Evolutionary conservation across 2,888 invertebrate species (phyloP).

Genomic region (Parapristionchus giblindavisi): DNA sequence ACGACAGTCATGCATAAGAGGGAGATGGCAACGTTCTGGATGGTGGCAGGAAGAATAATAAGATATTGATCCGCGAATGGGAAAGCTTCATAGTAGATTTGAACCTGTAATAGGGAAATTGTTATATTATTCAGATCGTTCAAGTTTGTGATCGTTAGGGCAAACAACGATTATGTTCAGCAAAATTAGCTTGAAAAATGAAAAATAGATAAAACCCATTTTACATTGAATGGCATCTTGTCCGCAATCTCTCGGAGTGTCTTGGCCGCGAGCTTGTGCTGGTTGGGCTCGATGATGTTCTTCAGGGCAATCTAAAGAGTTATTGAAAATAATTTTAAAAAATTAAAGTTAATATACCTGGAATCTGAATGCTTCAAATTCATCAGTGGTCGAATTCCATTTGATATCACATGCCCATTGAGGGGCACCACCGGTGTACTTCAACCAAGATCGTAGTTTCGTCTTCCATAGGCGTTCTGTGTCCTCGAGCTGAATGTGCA

Average conservation of each 20-base stretch:
- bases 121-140: too few relatives aligned
- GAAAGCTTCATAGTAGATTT: constrained; percentile 62
- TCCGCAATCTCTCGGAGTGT: constrained; percentile 64
- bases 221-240: constrained; percentile 55
- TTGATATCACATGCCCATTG: constrained; percentile 66
- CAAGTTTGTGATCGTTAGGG: not conserved
- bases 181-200: not conserved
- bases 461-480: constrained; percentile 64
- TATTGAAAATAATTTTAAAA: not conserved
- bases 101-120: constrained; percentile 48
- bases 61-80: constrained; percentile 70
- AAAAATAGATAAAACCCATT: not conserved
- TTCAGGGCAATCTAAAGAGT: constrained; percentile 64
- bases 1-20: constrained; percentile 87
- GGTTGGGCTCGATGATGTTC: constrained; percentile 67
- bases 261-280: constrained; percentile 66
- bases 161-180: too few relatives aligned
- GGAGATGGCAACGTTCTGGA: constrained; percentile 81
- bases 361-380: constrained; percentile 59
- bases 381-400: constrained; percentile 54
- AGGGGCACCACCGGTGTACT: constrained; percentile 64
- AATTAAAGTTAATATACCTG: constrained; percentile 58
- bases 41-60: constrained; percentile 66
- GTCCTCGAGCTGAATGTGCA: constrained; percentile 61
- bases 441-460: constrained; percentile 66